Percentiles rank a stretch among this genome's conserved stretches.
Evolutionary conservation across 1,140 invertebrate species (phyloP).

Genomic region (Scaptomyza montana): DNA sequence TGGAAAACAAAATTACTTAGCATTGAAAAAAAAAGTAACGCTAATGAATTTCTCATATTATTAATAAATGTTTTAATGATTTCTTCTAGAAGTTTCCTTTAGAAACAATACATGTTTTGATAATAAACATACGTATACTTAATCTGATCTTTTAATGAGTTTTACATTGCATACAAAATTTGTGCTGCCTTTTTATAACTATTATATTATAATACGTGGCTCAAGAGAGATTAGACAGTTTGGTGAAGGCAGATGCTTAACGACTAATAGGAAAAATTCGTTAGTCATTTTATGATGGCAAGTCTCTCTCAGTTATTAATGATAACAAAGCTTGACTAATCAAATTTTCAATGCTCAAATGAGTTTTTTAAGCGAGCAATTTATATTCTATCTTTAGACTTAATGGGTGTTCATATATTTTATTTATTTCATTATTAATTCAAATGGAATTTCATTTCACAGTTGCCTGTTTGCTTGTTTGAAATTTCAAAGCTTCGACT

Average conservation of each 20-base stretch:
- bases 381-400: background rate
- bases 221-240: background rate
- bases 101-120: too few species aligned
- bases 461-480: background rate
- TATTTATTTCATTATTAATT: background rate
- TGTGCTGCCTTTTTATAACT: too few species aligned
- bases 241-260: background rate
- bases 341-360: background rate
- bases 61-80: too few species aligned
- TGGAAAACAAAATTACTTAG: too few species aligned
- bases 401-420: background rate
- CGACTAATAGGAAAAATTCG: background rate
- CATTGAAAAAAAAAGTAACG: too few species aligned
- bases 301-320: background rate
- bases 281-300: constrained; percentile 4
- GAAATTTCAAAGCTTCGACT: background rate
- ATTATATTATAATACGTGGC: background rate
- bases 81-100: too few species aligned
- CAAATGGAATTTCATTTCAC: constrained; percentile 10
- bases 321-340: constrained; percentile 4
- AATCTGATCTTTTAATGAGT: too few species aligned
- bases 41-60: too few species aligned
- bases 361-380: background rate
- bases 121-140: too few species aligned
- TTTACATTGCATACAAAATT: too few species aligned